These are phyloP conservation scores for Pao palembangensis DNA, from an alignment of 2,113 vertebrate genomes.

Conservation along the genomic window DNA sequence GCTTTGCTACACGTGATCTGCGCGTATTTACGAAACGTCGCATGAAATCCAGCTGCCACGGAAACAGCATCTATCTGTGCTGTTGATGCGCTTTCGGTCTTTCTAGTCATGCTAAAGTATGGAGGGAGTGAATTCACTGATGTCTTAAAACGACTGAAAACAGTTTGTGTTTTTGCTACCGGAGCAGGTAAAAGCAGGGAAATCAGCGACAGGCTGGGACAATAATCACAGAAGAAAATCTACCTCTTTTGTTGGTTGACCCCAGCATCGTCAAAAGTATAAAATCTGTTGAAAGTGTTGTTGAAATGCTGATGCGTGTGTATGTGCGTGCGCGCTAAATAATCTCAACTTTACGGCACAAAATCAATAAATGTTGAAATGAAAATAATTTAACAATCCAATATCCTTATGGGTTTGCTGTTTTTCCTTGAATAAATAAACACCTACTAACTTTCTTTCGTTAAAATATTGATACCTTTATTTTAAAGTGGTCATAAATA, in stretches of 20 bases:
- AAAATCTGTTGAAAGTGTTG: neutral
- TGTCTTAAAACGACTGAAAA: slow-evolving; percentile 18
- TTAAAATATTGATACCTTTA: too few relatives aligned
- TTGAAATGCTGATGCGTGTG: neutral
- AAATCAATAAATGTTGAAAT: too few relatives aligned
- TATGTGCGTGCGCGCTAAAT: neutral
- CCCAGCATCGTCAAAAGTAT: too few relatives aligned
- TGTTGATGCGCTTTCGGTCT: slow-evolving; percentile 23
- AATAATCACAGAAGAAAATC: slow-evolving; percentile 14
- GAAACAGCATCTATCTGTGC: slow-evolving; percentile 4
- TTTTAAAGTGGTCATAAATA: too few relatives aligned
- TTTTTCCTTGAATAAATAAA: too few relatives aligned
- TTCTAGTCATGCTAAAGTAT: neutral
- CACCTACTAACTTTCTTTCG: too few relatives aligned
- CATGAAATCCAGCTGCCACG: slow-evolving; percentile 30
- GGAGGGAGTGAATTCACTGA: slow-evolving; percentile 14
- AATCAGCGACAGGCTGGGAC: slow-evolving; percentile 19
- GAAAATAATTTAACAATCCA: too few relatives aligned
- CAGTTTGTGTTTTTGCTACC: slow-evolving; percentile 5
- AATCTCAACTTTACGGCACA: too few relatives aligned
- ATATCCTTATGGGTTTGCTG: too few relatives aligned
- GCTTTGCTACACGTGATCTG: slow-evolving; percentile 19
- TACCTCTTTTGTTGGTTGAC: neutral
- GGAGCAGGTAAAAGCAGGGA: slow-evolving; percentile 10
- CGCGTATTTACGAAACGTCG: slow-evolving; percentile 28